phyloP scores from a whole-genome alignment of 2,888 invertebrate species.

The Drosophila prostipennis region DNA sequence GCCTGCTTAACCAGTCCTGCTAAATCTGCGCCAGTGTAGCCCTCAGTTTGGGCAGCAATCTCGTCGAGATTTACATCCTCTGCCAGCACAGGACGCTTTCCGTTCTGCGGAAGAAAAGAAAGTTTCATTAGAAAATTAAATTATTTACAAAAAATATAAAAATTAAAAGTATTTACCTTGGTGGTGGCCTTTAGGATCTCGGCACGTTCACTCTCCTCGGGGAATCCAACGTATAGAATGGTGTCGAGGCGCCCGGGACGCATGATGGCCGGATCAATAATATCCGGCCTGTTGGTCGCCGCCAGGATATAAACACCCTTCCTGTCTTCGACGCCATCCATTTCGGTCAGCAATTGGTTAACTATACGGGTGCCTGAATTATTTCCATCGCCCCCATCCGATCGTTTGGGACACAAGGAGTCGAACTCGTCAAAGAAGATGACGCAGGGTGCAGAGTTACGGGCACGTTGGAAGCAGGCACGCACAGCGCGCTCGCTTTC shows the following conservation, averaged over 20 bases:
- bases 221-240: conserved; percentile 95
- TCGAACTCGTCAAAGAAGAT: conserved; percentile 99
- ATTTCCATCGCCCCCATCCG: conserved; percentile 88
- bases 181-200: conserved; percentile 96
- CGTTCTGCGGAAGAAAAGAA: conserved; percentile 86
- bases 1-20: conserved; percentile 95
- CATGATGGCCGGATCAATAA: conserved; percentile 97
- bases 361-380: conserved; percentile 94
- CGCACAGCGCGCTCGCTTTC: conserved; percentile 98
- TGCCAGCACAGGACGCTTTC: conserved; percentile 90
- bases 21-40: conserved; percentile 97
- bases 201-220: conserved; percentile 90
- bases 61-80: conserved; percentile 90
- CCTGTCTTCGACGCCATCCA: conserved; percentile 97
- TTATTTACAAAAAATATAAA: neutral
- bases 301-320: conserved; percentile 97
- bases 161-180: conserved; percentile 86
- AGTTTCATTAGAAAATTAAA: no score
- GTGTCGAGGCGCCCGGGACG: conserved; percentile 95
- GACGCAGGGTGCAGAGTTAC: conserved; percentile 98
- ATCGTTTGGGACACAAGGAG: conserved; percentile 95
- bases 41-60: conserved; percentile 89
- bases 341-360: conserved; percentile 98
- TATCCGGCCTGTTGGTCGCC: conserved; percentile 98
- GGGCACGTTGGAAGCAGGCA: conserved; percentile 97